phyloP scores from a whole-genome alignment of 2,888 invertebrate species.

The Limenitis camilla region DNA sequence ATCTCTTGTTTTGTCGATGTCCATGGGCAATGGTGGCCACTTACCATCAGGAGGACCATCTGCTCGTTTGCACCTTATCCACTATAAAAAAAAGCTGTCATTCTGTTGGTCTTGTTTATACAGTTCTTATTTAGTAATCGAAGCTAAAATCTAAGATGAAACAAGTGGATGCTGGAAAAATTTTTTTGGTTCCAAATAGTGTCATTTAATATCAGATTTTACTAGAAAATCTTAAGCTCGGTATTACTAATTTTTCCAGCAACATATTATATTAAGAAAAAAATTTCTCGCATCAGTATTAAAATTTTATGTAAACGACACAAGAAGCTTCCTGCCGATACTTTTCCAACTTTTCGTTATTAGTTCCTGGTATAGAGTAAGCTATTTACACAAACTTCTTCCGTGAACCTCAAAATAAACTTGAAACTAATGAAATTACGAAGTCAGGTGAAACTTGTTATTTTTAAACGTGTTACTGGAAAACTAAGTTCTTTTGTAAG shows the following conservation, averaged over 20 bases:
- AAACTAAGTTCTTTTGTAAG: neutral
- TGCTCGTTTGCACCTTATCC: too few species aligned
- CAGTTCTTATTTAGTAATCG: too few species aligned
- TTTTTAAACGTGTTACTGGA: slow-evolving; percentile 8
- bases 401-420: slow-evolving; percentile 46
- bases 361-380: slow-evolving; percentile 33
- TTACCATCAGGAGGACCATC: too few species aligned
- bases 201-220: too few species aligned
- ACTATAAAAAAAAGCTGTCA: too few species aligned
- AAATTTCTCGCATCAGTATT: neutral
- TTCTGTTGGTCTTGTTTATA: too few species aligned
- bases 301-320: slow-evolving; percentile 3
- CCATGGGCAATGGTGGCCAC: too few species aligned
- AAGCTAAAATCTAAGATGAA: too few species aligned
- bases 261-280: neutral
- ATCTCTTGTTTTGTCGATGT: too few species aligned
- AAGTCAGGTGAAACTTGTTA: slow-evolving; percentile 26
- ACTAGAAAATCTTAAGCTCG: too few species aligned
- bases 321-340: slow-evolving; percentile 3
- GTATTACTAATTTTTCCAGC: neutral
- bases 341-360: slow-evolving; percentile 31
- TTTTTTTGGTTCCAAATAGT: too few species aligned
- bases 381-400: slow-evolving; percentile 45
- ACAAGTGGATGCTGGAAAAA: too few species aligned
- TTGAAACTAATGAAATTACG: slow-evolving; percentile 47